Conservation (phyloP, 1,140 invertebrate genomes). For the Pissodes strobi region DNA sequence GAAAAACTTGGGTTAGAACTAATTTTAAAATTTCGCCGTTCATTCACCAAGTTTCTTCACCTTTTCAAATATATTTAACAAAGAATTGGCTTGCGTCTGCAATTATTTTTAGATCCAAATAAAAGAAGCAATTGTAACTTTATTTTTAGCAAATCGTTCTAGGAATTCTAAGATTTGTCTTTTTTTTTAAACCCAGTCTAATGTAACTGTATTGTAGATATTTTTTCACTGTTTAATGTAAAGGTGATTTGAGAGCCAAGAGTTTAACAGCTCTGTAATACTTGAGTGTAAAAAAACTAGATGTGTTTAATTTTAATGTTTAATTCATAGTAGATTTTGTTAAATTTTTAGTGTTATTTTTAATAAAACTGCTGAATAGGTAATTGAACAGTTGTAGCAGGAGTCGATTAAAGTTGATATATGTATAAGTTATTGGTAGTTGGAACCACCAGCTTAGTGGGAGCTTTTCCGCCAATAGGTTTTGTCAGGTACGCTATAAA, state of each 20-base stretch:
- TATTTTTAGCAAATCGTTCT: constrained; percentile 12
- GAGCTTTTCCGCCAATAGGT: not conserved
- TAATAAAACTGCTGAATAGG: not conserved
- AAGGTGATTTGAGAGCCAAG: no score
- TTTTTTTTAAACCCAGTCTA: not conserved
- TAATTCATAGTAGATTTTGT: not conserved
- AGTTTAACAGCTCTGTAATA: no score
- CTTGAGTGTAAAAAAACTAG: not conserved
- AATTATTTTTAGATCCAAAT: constrained; percentile 17
- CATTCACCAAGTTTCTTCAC: constrained; percentile 6
- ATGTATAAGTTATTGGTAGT: constrained; percentile 20
- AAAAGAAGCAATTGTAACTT: constrained; percentile 9
- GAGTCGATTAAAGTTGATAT: not conserved
- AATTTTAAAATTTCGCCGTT: no score
- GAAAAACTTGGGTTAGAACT: no score
- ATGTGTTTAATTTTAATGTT: not conserved
- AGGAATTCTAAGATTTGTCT: not conserved
- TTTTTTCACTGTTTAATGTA: no score
- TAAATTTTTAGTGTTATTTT: not conserved
- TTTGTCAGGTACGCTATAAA: no score
- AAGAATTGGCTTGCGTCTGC: constrained; percentile 10
- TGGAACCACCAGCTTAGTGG: not conserved
- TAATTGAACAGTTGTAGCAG: not conserved
- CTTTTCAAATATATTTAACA: not conserved
- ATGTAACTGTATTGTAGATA: not conserved